Evolutionary conservation across 37 sponge, comb jelly and placozoan genomes (phyloP), one percentile per base, ranked within the genome.

Genomic region (Eunapius fragilis): DNA sequence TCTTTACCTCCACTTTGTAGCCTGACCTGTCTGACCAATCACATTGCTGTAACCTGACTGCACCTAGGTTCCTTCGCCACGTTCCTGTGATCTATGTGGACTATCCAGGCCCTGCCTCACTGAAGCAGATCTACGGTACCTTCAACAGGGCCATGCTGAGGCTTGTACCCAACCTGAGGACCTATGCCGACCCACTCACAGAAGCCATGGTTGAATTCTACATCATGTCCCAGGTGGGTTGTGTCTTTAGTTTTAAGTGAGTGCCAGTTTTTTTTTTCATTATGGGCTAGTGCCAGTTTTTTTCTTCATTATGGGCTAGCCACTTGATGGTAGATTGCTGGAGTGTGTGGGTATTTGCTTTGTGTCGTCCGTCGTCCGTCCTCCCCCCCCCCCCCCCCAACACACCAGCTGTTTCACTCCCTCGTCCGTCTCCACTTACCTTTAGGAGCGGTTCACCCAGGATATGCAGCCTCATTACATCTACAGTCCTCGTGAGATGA

Each of bases 381-480:
- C n/a, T n/a, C n/a, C n/a, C n/a, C n/a, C n/a, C n/a, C n/a, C n/a
- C n/a, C n/a, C n/a, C n/a, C n/a, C n/a, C n/a, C n/a, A 41, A 41
- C 3, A 6, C 41, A 41, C 6, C 41, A 41, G 17, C 58, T 19
- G 22, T 17, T 19, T 19, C 7, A 10, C 1, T 58, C 6, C 22
- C 17, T 4, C 14, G 17, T 58, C n/a, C 58, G 24, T 85, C 50
- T 1, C 23, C 68, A 35, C 25, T 50, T 28, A 37, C 37, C 25
- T 72, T 47, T 86, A 95, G 92, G 94, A 95, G 76, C 89, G 90
- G 32, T 98, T 98, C 87, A 98, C 99, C 10, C 95, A 91, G 72
- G 99, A 98, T 85, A 98, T 98, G 95, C 99, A 98, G 89, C 99
- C 99, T 70, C 99, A 98, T 81, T 98, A 98, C 84, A 88, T 98